phyloP scores from a whole-genome alignment of 2,888 invertebrate genomes.

The Phalangium opilio region DNA sequence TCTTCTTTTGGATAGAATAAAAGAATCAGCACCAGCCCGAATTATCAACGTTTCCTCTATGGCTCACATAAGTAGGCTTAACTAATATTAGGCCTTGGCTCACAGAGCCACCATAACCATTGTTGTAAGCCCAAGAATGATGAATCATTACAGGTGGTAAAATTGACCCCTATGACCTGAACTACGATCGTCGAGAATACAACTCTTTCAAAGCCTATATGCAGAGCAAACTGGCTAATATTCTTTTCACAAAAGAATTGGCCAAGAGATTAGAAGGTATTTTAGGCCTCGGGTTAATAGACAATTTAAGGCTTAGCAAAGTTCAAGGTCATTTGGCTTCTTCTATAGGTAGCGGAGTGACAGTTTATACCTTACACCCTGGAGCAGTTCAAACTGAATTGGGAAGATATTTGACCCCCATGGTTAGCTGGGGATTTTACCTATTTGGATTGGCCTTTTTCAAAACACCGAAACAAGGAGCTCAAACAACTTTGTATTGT shows the following conservation, averaged over 20 bases:
- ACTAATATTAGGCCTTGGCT: too few relatives aligned
- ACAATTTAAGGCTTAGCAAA: constrained; percentile 37
- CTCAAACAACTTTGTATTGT: constrained; percentile 59
- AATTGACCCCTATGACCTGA: constrained; percentile 25
- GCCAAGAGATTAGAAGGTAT: constrained; percentile 25
- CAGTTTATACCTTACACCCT: constrained; percentile 33
- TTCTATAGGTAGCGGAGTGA: constrained; percentile 27
- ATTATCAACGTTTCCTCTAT: constrained; percentile 29
- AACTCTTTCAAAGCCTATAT: constrained; percentile 24
- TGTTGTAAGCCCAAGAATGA: constrained; percentile 15
- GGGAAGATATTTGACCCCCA: constrained; percentile 28
- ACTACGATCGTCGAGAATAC: constrained; percentile 21
- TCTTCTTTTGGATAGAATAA: constrained; percentile 14
- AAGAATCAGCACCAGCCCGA: constrained; percentile 13
- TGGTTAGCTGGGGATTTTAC: constrained; percentile 25
- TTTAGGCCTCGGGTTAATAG: constrained; percentile 9
- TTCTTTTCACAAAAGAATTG: constrained; percentile 29
- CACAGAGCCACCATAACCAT: too few relatives aligned
- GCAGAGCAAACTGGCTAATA: constrained; percentile 31
- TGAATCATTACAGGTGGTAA: constrained; percentile 24
- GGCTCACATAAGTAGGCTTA: constrained; percentile 26
- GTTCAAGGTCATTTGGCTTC: background rate
- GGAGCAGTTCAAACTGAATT: constrained; percentile 32
- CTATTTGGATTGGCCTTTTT: constrained; percentile 26
- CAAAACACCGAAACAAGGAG: constrained; percentile 35